Evolutionary conservation across 2,113 vertebrate genomes (phyloP).

Genomic region (Triplophysa dalaica): DNA sequence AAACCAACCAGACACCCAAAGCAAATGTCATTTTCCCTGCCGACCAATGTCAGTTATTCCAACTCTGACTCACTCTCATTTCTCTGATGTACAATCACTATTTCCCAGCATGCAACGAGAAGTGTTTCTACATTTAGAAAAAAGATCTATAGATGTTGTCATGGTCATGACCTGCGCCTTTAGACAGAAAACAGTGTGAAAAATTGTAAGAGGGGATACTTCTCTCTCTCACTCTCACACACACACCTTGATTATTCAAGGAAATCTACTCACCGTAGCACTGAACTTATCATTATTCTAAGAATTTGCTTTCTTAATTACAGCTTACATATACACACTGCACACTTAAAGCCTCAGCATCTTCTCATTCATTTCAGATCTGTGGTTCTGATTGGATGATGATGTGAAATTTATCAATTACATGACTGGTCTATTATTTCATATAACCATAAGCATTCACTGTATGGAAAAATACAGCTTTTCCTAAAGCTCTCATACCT

Average conservation of each 20-base stretch:
- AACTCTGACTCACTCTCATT: too few species aligned
- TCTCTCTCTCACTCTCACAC: neutral
- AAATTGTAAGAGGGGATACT: neutral
- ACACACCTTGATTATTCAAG: neutral
- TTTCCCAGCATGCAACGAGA: neutral
- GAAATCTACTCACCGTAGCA: conserved; percentile 17
- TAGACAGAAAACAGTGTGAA: neutral
- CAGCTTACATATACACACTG: neutral
- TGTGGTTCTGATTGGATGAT: too few species aligned
- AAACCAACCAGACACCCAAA: too few species aligned
- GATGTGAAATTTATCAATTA: neutral
- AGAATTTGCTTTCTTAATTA: conserved; percentile 6
- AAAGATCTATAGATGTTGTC: neutral
- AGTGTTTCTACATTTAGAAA: neutral
- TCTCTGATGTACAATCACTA: too few species aligned
- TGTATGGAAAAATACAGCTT: too few species aligned
- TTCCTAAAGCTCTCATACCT: too few species aligned
- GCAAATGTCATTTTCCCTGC: too few species aligned
- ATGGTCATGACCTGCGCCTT: neutral
- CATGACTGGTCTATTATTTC: neutral
- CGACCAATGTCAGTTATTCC: too few species aligned
- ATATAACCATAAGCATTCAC: neutral
- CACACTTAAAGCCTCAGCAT: neutral
- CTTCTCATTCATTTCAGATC: too few species aligned
- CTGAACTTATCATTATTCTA: conserved; percentile 15